Conservation (phyloP, 1,140 invertebrate genomes). For the Drosophila bocki region DNA sequence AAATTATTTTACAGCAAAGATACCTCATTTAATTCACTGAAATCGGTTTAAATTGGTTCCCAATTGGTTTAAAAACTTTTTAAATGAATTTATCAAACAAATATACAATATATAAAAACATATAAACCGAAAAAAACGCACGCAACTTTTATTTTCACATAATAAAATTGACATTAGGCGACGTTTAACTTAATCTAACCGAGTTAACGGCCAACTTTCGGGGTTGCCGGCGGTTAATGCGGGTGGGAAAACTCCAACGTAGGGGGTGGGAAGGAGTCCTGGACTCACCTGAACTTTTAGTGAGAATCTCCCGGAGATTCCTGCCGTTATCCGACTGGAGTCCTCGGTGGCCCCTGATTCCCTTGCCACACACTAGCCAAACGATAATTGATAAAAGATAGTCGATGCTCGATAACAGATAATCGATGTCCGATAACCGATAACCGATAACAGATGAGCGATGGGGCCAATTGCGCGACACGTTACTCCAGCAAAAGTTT, state of each 20-base stretch:
- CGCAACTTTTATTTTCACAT: constrained; percentile 59
- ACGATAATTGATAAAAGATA: not conserved
- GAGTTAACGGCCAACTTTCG: constrained; percentile 7
- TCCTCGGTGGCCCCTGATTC: not conserved
- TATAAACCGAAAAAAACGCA: constrained; percentile 15
- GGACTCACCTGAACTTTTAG: constrained; percentile 32
- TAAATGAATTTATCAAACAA: constrained; percentile 1
- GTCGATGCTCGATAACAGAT: constrained; percentile 34
- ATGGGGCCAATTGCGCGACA: constrained; percentile 69
- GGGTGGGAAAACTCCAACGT: not conserved
- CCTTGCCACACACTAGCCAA: not conserved
- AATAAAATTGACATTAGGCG: constrained; percentile 75
- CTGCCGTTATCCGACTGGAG: not conserved
- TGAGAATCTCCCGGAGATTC: constrained; percentile 3
- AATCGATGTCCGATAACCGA: constrained; percentile 26
- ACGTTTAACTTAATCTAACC: constrained; percentile 69
- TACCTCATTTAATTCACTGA: not conserved
- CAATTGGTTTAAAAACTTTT: constrained; percentile 19
- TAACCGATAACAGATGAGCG: constrained; percentile 18
- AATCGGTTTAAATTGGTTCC: constrained; percentile 29
- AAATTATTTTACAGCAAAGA: not conserved
- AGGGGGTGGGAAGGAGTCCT: not conserved
- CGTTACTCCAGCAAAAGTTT: constrained; percentile 80
- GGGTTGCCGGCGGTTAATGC: not conserved
- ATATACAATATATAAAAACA: not conserved